Evolutionary conservation across 2,113 vertebrate species (phyloP), one percentile per base, ranked within the genome.

Genomic region (Saccopteryx leptura): DNA sequence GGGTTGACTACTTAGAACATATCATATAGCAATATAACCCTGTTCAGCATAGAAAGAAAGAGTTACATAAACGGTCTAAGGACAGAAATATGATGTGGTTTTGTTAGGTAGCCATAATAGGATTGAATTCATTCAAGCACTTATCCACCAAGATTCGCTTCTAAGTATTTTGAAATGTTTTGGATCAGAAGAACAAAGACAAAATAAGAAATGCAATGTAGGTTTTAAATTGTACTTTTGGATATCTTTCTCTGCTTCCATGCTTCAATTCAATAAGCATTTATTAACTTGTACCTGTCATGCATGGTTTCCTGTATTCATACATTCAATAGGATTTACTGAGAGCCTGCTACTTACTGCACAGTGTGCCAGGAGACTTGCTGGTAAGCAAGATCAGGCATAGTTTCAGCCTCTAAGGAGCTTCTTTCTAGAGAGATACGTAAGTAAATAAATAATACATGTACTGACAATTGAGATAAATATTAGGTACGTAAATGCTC

Each of bases 1-100:
- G 94, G 72, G 71, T 78, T 96, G n/a, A 94, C 33, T 88, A 94
- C 33, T 88, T 85, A 56, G 52, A 93, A 39, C 39, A 93, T 81
- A 71, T 83, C 60, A 93, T 17, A 76, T 52, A 91, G 46, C 63
- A 91, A 33, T 54, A 39, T 6, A 79, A 46, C 91, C 78, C 52
- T 50, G 74, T 26, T 94, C 31, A 69, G 17, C 52, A 88, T 88
- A 74, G 24, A 28, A 94, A 92, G 33, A 48, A 89, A 87, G 91
- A n/a, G 31, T 75, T 83, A 54, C n/a, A 68, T 33, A 84, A 7
- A 54, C 65, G 14, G 1, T 66, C 2, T 75, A 26, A 88, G n/a
- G 71, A 65, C 7, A 83, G 61, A 85, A 87, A 86, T 72, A 75
- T 11, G 28, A 52, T 26, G 84, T 46, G 68, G 2, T 46, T 69